These are phyloP conservation scores for Campoletis sonorensis DNA, from an alignment of 1,140 invertebrate genomes.

Conservation along the genomic window DNA sequence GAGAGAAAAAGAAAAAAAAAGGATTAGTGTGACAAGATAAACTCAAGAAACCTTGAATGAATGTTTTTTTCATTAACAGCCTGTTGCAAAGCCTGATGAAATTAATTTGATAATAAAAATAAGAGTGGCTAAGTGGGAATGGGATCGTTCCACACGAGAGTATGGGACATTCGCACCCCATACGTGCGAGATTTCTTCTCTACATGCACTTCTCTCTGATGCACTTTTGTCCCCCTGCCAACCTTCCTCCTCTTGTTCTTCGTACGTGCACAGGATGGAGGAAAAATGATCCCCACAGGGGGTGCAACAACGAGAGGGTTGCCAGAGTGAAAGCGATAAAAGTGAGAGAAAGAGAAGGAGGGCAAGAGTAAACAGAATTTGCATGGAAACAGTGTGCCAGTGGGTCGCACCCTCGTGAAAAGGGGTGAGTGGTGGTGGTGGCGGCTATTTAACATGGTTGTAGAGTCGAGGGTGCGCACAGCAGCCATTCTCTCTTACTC, in stretches of 20 bases:
- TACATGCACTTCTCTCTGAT: not conserved
- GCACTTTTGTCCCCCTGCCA: not conserved
- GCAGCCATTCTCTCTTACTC: slow-evolving; percentile 33
- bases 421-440: slow-evolving; percentile 41
- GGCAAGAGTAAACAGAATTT: slow-evolving; percentile 73
- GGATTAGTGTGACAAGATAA: not conserved
- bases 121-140: not conserved
- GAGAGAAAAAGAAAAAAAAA: too few relatives aligned
- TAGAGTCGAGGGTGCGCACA: slow-evolving; percentile 36
- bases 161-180: not conserved
- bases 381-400: slow-evolving; percentile 74
- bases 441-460: slow-evolving; percentile 68
- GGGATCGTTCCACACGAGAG: not conserved
- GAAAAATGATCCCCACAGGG: slow-evolving; percentile 27
- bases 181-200: not conserved
- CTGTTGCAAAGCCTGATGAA: not conserved
- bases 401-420: slow-evolving; percentile 65
- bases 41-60: not conserved
- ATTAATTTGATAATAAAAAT: not conserved
- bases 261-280: not conserved
- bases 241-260: slow-evolving; percentile 5
- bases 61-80: not conserved
- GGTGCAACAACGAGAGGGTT: slow-evolving; percentile 41
- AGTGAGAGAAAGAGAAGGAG: slow-evolving; percentile 50
- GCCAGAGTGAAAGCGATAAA: slow-evolving; percentile 34